Evolutionary conservation across 23 tunicate genomes (phyloP), one percentile per base, ranked within the genome.

Genomic region (Trididemnum miniatum): DNA sequence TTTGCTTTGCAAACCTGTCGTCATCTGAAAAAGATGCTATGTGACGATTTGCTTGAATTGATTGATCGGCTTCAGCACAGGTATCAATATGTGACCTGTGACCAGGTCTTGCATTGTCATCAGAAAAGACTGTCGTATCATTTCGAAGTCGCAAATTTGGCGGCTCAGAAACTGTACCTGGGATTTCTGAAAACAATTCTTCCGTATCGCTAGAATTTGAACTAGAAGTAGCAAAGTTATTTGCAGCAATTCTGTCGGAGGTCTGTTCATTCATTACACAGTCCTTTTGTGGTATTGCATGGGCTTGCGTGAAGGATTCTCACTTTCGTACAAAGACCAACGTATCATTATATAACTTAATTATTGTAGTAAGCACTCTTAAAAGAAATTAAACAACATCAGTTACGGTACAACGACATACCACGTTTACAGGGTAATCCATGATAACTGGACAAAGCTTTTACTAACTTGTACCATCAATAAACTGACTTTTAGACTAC

Each of bases 261-360:
- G 31, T 38, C n/a, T 67, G 37, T 67, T 67, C 32, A 67, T 67
- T 67, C 75, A 67, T 67, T n/a, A 67, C 75, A 67, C 25, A 32
- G n/a, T 12, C 32, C 20, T 67, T 67, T 22, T 67, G 31, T n/a
- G 75, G 4, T n/a, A 7, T 5, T 5, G 38, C 38, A 67, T 31
- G 37, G n/a, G 38, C 12, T 5, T 4, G 4, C n/a, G 38, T 5
- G 25, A 31, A 7, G 7, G 26, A 30, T 30, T 67, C 26, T 24
- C 25, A 67, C 38, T 31, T 31, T 67, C 25, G 7, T 12, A 62
- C 67, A 3, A 22, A 5, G 38, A 67, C 32, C n/a, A 38, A 24
- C 38, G 75, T 67, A 67, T 3, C 75, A 67, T 67, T 67, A 67
- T 67, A 67, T 4, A 67, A 67, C 7, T 7, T 62, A 3, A 62